Base-by-base conservation (phyloP, 2,797 vertebrate genomes). In the Eupleurogrammus muticus region DNA sequence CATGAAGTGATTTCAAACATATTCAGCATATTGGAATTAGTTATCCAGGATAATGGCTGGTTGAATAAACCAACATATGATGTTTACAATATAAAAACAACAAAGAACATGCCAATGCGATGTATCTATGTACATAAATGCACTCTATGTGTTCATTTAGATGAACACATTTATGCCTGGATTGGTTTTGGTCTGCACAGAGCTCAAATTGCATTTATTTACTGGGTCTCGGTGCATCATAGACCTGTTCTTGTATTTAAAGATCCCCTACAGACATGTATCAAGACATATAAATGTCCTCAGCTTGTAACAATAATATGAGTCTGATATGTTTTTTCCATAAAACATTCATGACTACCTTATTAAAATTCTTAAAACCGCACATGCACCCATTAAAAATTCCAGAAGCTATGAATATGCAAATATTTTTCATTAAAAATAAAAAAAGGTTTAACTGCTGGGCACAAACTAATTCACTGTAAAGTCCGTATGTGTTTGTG, bases 201-300 rank as follows among this genome's bases (percentile, higher is more conserved):
- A 11, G 23, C 50, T 65, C 20, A 49, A 61, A 48, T 49, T 71
- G 58, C 16, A 16, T 35, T 52, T 52, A n/a, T 59, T 64, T 28
- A 23, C 13, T 40, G 9, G 13, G 19, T 38, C 20, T 58, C 32
- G 32, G 7, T 32, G n/a, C 9, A 11, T 35, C 21, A 34, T 38
- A 32, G 42, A 49, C 36, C 9, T 56, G 21, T 20, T 49, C 20
- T 47, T 49, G 11, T 7, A 44, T 44, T 7, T 44, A 17, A 16
- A 44, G 40, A 16, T 17, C 1, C 40, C 16, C 2, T 8, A 6
- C 16, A 44, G 40, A 44, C 40, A 17, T 17, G 16, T 44, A 44
- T 17, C 2, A 17, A 44, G 35, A 40, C 5, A 44, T 6, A 17
- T 42, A 42, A 42, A 42, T 6, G 16, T 42, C 16, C 40, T 42